A percentile compares a stretch with the other conserved stretches of the same genome.
Conservation (phyloP, 2,113 vertebrate species). For the Madoqua kirkii region DNA sequence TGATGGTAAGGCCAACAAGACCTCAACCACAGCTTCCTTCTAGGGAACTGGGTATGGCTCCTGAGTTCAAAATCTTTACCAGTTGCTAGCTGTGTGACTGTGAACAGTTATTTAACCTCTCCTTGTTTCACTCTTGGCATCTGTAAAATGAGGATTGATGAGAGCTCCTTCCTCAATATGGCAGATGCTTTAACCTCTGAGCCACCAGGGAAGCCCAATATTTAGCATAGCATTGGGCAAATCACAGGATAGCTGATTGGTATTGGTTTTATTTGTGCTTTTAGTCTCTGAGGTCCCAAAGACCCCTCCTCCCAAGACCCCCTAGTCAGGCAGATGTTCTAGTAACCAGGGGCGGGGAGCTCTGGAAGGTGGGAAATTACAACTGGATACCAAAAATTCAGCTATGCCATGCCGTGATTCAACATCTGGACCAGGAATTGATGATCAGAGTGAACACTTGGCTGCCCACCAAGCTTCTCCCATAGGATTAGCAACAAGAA, state of each 20-base stretch:
- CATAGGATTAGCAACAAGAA: neutral
- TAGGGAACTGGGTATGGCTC: neutral
- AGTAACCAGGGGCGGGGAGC: too few relatives aligned
- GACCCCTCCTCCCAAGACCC: too few relatives aligned
- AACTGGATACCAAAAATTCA: neutral
- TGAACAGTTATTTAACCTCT: neutral
- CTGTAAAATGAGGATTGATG: too few relatives aligned
- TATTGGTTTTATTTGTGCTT: neutral
- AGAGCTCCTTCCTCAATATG: neutral
- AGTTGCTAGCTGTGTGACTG: neutral
- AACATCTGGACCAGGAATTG: rapidly evolving
- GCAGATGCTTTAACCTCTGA: too few relatives aligned
- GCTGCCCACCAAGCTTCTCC: too few relatives aligned
- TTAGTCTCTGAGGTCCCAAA: neutral
- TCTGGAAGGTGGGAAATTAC: neutral
- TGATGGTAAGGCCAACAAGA: neutral
- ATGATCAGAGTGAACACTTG: rapidly evolving
- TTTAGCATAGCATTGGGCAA: neutral
- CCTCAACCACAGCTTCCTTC: neutral
- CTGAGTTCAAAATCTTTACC: neutral
- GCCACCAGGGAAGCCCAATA: too few relatives aligned
- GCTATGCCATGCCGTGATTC: rapidly evolving
- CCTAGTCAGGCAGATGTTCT: neutral
- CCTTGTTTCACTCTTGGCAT: neutral
- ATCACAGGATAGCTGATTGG: neutral